Evolutionary conservation across 2,888 invertebrate species (phyloP).

Genomic region (Geotrupes spiniger): DNA sequence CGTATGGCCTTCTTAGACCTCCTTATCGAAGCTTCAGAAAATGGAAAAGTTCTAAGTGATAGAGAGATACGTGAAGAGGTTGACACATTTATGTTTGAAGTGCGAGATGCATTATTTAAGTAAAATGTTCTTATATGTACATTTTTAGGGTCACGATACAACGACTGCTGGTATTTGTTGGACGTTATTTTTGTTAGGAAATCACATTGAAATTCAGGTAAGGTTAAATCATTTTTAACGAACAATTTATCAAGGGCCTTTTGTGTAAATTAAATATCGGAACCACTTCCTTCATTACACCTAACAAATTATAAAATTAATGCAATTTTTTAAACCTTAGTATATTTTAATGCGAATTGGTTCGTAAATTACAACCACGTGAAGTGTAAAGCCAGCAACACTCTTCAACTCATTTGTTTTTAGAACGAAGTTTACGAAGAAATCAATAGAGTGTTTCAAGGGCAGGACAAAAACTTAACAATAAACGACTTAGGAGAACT

Average conservation of each 20-base stretch:
- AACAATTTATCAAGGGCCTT: too few relatives aligned
- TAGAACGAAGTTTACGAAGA: constrained; percentile 34
- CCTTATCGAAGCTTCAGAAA: constrained; percentile 33
- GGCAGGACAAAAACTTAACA: constrained; percentile 26
- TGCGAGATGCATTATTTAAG: too few relatives aligned
- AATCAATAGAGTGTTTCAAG: constrained; percentile 29
- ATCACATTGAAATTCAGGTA: neutral
- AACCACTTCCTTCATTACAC: too few relatives aligned
- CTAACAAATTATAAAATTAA: too few relatives aligned
- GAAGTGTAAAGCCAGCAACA: too few relatives aligned
- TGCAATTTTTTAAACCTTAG: too few relatives aligned
- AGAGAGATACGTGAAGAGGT: constrained; percentile 47
- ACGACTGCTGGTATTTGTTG: constrained; percentile 22
- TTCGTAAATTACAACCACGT: too few relatives aligned
- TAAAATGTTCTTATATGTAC: constrained; percentile 12
- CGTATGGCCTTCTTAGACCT: constrained; percentile 37
- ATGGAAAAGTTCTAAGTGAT: constrained; percentile 33
- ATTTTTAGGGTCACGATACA: constrained; percentile 10
- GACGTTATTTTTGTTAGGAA: constrained; percentile 22
- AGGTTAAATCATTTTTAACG: too few relatives aligned
- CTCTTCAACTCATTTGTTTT: constrained; percentile 2
- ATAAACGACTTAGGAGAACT: constrained; percentile 34
- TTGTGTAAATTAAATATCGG: too few relatives aligned
- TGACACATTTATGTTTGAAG: constrained; percentile 41
- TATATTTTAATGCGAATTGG: too few relatives aligned